Percentiles rank a stretch among this genome's conserved stretches.
phyloP scores from a whole-genome alignment of 2,113 vertebrate genomes.

The Falcunculus frontatus region DNA sequence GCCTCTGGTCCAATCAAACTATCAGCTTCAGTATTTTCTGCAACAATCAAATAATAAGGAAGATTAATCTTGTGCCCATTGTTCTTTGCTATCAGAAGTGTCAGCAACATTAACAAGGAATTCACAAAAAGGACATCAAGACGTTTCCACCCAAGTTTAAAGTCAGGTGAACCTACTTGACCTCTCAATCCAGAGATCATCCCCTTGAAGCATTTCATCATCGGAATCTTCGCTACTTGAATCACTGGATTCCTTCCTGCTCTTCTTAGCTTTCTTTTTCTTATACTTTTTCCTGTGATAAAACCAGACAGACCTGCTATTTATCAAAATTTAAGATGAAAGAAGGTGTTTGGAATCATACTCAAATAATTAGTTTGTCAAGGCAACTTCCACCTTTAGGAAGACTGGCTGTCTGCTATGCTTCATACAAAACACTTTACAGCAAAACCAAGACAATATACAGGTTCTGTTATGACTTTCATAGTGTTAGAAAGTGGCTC shows the following conservation, averaged over 20 bases:
- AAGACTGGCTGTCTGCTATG: not conserved
- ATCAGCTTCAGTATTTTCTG: constrained; percentile 76
- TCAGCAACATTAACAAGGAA: not conserved
- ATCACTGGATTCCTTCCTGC: constrained; percentile 83
- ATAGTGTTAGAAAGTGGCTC: not conserved
- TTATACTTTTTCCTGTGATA: constrained; percentile 87
- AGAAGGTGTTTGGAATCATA: not conserved
- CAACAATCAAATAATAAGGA: not conserved
- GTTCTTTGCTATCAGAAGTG: not conserved
- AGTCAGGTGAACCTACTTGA: constrained; percentile 70
- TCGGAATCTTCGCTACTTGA: constrained; percentile 88
- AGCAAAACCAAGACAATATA: not conserved
- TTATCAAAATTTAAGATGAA: not conserved
- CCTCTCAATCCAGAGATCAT: constrained; percentile 89
- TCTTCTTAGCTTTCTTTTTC: constrained; percentile 88
- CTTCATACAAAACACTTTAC: not conserved
- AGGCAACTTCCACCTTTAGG: not conserved
- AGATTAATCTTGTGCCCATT: not conserved
- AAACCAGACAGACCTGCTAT: not conserved
- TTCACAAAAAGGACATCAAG: not conserved
- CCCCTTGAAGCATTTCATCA: constrained; percentile 73
- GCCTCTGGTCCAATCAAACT: constrained; percentile 91
- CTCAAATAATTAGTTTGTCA: not conserved
- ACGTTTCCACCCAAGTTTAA: not conserved
- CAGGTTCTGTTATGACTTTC: not conserved